A percentile compares a stretch with the other conserved stretches of the same genome.
phyloP scores from a whole-genome alignment of 2,113 vertebrate species.

The Menidia beryllina region DNA sequence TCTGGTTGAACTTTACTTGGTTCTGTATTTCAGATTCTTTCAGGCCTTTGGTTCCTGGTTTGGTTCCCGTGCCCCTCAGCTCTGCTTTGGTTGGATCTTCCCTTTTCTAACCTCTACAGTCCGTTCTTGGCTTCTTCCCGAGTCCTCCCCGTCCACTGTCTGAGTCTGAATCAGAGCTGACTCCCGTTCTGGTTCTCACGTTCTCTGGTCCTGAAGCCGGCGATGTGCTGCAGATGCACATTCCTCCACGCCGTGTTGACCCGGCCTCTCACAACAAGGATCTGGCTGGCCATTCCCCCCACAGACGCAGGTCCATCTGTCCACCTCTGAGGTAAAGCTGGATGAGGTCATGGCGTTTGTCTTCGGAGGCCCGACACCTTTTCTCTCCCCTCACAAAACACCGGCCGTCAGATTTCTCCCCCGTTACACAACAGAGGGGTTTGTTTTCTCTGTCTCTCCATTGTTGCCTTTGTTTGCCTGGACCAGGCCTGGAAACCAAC shows the following conservation, averaged over 20 bases:
- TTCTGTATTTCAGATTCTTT: too few relatives aligned
- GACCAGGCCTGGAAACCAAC: not conserved
- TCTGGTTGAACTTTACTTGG: too few relatives aligned
- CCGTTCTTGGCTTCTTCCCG: too few relatives aligned
- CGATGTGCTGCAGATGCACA: conserved; percentile 63
- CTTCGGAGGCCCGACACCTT: conserved; percentile 28
- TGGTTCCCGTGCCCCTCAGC: too few relatives aligned
- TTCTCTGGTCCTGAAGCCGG: not conserved
- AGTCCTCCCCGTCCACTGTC: too few relatives aligned
- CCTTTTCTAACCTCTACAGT: too few relatives aligned
- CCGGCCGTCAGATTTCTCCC: conserved; percentile 10
- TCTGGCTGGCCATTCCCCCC: conserved; percentile 50
- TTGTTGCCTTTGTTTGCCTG: not conserved
- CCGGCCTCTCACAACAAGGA: conserved; percentile 68
- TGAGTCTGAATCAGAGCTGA: too few relatives aligned
- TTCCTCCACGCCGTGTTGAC: conserved; percentile 70
- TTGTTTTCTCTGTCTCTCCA: not conserved
- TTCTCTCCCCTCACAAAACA: conserved; percentile 20
- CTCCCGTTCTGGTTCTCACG: not conserved
- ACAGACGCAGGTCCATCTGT: conserved; percentile 65
- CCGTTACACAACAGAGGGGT: not conserved
- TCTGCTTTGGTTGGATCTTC: too few relatives aligned
- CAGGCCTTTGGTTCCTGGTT: too few relatives aligned
- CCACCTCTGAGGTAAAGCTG: conserved; percentile 55
- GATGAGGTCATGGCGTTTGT: conserved; percentile 74